Conservation (phyloP, 2,888 invertebrate genomes). For the Entomobrya multifasciata region DNA sequence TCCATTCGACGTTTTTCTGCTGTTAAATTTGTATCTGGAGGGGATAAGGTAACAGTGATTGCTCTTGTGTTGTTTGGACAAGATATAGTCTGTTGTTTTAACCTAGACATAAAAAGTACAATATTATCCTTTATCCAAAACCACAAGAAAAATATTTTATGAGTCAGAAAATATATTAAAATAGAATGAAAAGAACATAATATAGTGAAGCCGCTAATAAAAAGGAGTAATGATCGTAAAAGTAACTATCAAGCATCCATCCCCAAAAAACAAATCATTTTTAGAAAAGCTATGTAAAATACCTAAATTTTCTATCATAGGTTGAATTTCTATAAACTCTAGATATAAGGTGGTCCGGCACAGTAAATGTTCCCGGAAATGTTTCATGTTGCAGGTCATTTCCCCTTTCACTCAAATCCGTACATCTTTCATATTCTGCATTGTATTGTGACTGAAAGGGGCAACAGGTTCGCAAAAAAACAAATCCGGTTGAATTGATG, state of each 20-base stretch:
- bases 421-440: slow-evolving; percentile 45
- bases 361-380: slow-evolving; percentile 49
- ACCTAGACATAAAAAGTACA: slow-evolving; percentile 19
- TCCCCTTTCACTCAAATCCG: background rate
- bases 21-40: background rate
- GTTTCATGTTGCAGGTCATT: background rate
- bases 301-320: slow-evolving; percentile 49
- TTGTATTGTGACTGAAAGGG: slow-evolving; percentile 52
- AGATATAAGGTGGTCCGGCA: slow-evolving; percentile 52
- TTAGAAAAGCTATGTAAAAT: too few species aligned
- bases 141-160: too few species aligned
- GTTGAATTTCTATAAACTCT: slow-evolving; percentile 41
- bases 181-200: too few species aligned
- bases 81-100: slow-evolving; percentile 48
- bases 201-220: background rate
- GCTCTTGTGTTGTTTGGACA: slow-evolving; percentile 68
- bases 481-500: background rate
- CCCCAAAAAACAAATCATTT: too few species aligned
- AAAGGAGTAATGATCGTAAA: background rate
- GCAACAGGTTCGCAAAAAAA: slow-evolving; percentile 61
- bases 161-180: too few species aligned
- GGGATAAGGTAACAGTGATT: slow-evolving; percentile 45
- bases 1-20: slow-evolving; percentile 1
- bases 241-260: too few species aligned
- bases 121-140: too few species aligned